Conservation (phyloP, 2,113 vertebrate species). For the Plotosus lineatus region DNA sequence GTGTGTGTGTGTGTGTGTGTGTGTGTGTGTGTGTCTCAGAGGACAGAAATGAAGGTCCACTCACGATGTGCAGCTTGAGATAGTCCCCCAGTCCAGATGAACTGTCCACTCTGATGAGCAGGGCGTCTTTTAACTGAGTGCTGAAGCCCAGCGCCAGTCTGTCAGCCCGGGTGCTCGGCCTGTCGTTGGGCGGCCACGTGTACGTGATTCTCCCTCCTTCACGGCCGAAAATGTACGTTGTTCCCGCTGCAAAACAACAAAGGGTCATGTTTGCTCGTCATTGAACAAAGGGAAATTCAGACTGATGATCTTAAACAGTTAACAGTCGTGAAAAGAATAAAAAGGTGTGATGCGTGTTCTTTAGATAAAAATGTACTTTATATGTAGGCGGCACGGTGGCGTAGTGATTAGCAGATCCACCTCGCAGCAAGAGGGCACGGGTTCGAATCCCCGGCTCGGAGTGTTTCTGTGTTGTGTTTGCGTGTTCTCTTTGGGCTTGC, state of each 20-base stretch:
- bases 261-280: too few relatives aligned
- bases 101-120: constrained; percentile 96
- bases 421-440: too few relatives aligned
- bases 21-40: not conserved
- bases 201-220: constrained; percentile 97
- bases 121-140: constrained; percentile 92
- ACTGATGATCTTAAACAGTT: too few relatives aligned
- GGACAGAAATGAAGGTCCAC: constrained; percentile 61
- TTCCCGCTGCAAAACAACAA: constrained; percentile 81
- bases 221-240: constrained; percentile 97
- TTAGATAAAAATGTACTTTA: too few relatives aligned
- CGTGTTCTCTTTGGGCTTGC: too few relatives aligned
- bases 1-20: constrained; percentile 47
- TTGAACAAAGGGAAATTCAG: too few relatives aligned
- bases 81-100: constrained; percentile 96
- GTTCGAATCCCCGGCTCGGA: too few relatives aligned
- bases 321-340: too few relatives aligned
- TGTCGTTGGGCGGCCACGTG: constrained; percentile 97
- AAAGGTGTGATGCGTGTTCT: too few relatives aligned
- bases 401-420: too few relatives aligned
- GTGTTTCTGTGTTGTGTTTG: too few relatives aligned
- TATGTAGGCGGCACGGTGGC: too few relatives aligned
- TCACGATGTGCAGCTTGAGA: constrained; percentile 98
- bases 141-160: constrained; percentile 97
- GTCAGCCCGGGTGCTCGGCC: constrained; percentile 95